Percentiles rank a stretch among this genome's conserved stretches.
phyloP scores from a whole-genome alignment of 1,140 invertebrate genomes.

The Drusus annulatus region DNA sequence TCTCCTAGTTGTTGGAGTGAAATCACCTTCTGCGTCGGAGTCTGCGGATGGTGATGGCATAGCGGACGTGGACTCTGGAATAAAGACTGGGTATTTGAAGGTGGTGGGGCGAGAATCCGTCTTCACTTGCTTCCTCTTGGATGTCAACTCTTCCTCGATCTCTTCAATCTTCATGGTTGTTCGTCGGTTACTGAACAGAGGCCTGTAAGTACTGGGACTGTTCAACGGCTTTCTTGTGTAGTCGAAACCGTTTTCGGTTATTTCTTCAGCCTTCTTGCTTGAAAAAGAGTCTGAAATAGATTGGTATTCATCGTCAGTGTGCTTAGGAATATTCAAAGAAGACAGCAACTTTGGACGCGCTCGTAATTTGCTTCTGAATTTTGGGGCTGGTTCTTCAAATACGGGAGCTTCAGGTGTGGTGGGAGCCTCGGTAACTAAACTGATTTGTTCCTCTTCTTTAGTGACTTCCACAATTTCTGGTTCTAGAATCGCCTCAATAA shows the following conservation, averaged over 20 bases:
- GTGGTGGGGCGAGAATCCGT: constrained; percentile 47
- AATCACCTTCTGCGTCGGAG: constrained; percentile 44
- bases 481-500: constrained; percentile 1
- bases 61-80: constrained; percentile 49
- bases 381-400: constrained; percentile 49
- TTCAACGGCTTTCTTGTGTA: constrained; percentile 57
- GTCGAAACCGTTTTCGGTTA: constrained; percentile 28
- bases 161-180: constrained; percentile 71
- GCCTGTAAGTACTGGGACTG: constrained; percentile 67
- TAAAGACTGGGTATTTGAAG: constrained; percentile 54
- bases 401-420: constrained; percentile 44
- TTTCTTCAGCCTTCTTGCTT: constrained; percentile 48
- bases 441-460: constrained; percentile 28
- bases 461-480: constrained; percentile 18
- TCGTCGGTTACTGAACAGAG: constrained; percentile 66
- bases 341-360: constrained; percentile 53
- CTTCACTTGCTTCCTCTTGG: constrained; percentile 60
- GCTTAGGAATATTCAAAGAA: constrained; percentile 33
- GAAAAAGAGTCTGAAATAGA: constrained; percentile 43
- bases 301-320: constrained; percentile 48
- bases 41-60: constrained; percentile 16
- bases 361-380: constrained; percentile 56
- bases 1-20: constrained; percentile 49
- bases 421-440: background rate
- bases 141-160: constrained; percentile 70